Evolutionary conservation across 2,888 invertebrate genomes (phyloP), one percentile per base, ranked within the genome.

Genomic region (Pasiphila rectangulata): DNA sequence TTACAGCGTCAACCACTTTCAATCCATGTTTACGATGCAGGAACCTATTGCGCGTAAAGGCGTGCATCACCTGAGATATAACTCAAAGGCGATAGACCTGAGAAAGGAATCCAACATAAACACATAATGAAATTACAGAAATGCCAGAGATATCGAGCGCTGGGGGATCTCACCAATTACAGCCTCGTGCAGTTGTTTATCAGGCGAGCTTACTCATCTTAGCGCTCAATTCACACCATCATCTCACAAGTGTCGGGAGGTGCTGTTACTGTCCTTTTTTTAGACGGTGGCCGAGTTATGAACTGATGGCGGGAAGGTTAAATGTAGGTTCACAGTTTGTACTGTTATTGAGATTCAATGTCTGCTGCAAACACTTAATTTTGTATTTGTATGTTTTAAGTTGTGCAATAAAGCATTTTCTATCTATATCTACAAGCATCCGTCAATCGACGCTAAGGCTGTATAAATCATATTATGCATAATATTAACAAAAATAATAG

Each of bases 191-290:
- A 77, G 80, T 82, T 85, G 83, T 85, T 85, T 85, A 85, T 83
- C 83, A 64, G 72, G 63, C 72, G 59, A 79, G 84, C 79, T 85
- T 79, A 82, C 83, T 86, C 87, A 84, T 80, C 83, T 75, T 77
- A 74, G 77, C 76, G 79, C 69, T 80, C 83, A 87, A 85, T 87
- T 86, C 83, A 87, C 87, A 86, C 86, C 83, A 84, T 83, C 86
- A 83, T 81, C 84, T 79, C 79, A 75, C 84, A 79, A 84, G 82
- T 84, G 83, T 80, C 78, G 69, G 45, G 72, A 61, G 64, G 63
- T 67, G 69, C 72, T 72, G 71, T 67, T 61, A 64, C 50, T 62
- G 73, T 82, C 74, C 74, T 84, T 84, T 83, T 85, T 84, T 82
- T 54, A 44, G 46, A 17, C 5, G 36, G 37, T 42, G 48, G 30